Conservation (phyloP, 37 sponge, comb jelly and placozoan species). For the Mnemiopsis leidyi region DNA sequence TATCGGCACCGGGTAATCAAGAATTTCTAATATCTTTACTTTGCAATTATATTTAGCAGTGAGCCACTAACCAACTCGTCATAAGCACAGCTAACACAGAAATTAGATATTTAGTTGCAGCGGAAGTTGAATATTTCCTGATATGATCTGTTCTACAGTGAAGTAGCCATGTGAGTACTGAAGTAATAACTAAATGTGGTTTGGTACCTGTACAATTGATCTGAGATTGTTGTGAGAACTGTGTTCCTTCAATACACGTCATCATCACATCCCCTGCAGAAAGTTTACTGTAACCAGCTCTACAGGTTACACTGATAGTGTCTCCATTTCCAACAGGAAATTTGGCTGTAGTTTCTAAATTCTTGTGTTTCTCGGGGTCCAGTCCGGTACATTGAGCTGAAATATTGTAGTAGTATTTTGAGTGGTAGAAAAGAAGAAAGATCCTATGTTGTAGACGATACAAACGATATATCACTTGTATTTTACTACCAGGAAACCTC, state of each 20-base stretch:
- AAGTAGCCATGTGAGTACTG: no score
- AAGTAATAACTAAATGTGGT: no score
- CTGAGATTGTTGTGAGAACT: background rate
- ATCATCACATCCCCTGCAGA: background rate
- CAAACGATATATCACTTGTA: background rate
- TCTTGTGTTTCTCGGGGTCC: background rate
- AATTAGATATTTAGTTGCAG: no score
- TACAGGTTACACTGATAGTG: background rate
- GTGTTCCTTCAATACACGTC: background rate
- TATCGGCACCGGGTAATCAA: no score
- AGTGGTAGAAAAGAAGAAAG: background rate
- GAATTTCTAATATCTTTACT: no score
- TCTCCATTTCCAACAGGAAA: background rate
- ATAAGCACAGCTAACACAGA: no score
- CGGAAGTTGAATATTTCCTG: no score
- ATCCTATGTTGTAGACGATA: background rate
- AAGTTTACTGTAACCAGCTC: background rate
- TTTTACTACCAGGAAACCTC: no score
- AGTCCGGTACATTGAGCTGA: background rate
- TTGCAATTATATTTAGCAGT: no score
- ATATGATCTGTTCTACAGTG: no score
- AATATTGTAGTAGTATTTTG: background rate
- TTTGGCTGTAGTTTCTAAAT: background rate
- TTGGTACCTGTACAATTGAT: background rate
- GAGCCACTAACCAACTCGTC: no score